Conservation (phyloP, 2,113 vertebrate genomes). For the Cryptomyrus ogoouensis region DNA sequence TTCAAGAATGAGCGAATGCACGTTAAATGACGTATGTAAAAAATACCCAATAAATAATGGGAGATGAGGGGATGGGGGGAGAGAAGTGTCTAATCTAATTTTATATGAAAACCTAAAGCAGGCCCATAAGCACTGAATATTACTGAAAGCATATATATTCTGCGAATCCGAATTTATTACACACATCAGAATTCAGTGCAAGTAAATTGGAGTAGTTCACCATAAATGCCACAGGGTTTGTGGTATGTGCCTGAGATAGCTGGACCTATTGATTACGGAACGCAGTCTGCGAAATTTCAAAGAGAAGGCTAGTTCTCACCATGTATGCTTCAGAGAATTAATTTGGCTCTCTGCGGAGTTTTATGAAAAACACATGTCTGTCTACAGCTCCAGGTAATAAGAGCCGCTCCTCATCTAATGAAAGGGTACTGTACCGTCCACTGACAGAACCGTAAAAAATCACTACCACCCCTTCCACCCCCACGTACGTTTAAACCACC, state of each 20-base stretch:
- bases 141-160: conserved; percentile 56
- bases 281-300: conserved; percentile 71
- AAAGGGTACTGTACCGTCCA: conserved; percentile 49
- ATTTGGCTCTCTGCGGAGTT: conserved; percentile 69
- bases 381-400: conserved; percentile 59
- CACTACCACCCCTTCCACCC: conserved; percentile 20
- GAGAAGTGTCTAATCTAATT: neutral
- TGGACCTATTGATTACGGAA: conserved; percentile 75
- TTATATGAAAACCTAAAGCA: neutral
- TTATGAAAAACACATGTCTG: conserved; percentile 74
- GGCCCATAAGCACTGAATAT: conserved; percentile 33
- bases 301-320: conserved; percentile 66
- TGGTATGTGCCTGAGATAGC: conserved; percentile 64
- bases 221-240: conserved; percentile 63
- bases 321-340: conserved; percentile 72
- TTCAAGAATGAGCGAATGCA: neutral
- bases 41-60: neutral
- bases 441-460: conserved; percentile 26
- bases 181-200: conserved; percentile 18
- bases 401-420: conserved; percentile 50
- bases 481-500: conserved; percentile 19
- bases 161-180: conserved; percentile 68
- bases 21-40: neutral
- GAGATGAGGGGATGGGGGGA: neutral
- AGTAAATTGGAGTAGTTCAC: conserved; percentile 45